Evolutionary conservation across 1,140 invertebrate species (phyloP).

Genomic region (Venturia canescens): DNA sequence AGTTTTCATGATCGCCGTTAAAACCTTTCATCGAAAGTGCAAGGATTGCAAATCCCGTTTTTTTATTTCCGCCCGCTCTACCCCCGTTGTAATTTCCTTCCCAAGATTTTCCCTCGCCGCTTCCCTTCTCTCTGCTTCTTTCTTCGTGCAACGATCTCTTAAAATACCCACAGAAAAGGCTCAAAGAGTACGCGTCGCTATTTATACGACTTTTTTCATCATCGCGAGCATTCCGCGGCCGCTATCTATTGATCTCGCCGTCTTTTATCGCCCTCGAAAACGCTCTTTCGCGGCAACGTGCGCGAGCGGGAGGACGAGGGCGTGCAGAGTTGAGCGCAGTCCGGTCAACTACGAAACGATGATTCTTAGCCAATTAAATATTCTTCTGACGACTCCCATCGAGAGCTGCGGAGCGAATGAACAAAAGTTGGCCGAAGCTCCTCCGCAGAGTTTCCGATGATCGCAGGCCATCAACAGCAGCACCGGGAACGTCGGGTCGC

Average conservation of each 20-base stretch:
- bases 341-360: too few relatives aligned
- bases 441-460: too few relatives aligned
- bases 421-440: too few relatives aligned
- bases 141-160: not conserved
- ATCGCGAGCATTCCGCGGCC: not conserved
- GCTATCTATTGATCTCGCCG: not conserved
- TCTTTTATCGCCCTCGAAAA: constrained; percentile 48
- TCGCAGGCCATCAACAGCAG: too few relatives aligned
- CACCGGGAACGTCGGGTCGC: too few relatives aligned
- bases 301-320: too few relatives aligned
- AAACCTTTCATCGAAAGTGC: constrained; percentile 5
- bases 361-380: too few relatives aligned
- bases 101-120: not conserved
- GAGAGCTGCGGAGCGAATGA: too few relatives aligned
- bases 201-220: constrained; percentile 24
- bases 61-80: not conserved
- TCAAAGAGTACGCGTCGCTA: not conserved
- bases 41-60: constrained; percentile 11
- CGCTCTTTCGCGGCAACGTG: constrained; percentile 40
- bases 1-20: not conserved
- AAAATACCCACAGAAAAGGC: not conserved
- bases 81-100: constrained; percentile 39
- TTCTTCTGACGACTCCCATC: too few relatives aligned
- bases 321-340: too few relatives aligned
- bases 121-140: not conserved